A percentile compares a stretch with the other conserved stretches of the same genome.
Evolutionary conservation across 2,888 invertebrate species (phyloP).

Genomic region (Bruchidius siliquastri): DNA sequence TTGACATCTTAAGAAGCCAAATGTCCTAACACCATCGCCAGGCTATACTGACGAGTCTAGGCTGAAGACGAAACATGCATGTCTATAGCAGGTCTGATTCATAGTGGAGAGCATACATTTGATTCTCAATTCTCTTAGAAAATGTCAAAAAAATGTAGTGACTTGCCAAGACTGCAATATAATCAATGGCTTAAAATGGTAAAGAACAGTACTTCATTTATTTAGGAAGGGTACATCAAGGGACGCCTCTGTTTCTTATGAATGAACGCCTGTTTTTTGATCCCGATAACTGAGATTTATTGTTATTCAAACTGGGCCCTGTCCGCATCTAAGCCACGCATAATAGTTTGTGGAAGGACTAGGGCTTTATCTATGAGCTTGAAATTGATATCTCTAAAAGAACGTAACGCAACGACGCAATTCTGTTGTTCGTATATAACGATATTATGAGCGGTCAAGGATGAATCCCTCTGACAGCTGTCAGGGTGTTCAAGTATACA

Average conservation of each 20-base stretch:
- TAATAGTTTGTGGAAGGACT: background rate
- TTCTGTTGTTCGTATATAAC: constrained; percentile 1
- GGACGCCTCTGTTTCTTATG: background rate
- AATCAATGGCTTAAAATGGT: too few species aligned
- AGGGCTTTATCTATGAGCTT: constrained; percentile 3
- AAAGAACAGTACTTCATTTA: too few species aligned
- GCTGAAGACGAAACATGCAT: too few species aligned
- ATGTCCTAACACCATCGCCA: too few species aligned
- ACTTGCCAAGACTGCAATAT: too few species aligned
- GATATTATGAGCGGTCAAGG: constrained; percentile 2
- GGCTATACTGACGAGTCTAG: too few species aligned
- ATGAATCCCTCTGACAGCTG: background rate
- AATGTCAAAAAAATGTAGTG: too few species aligned
- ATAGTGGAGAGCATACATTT: too few species aligned
- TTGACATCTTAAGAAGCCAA: too few species aligned
- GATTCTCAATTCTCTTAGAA: too few species aligned
- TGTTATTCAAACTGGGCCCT: constrained; percentile 27
- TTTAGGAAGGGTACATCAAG: background rate
- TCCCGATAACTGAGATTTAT: constrained; percentile 24
- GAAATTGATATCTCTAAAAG: constrained; percentile 4
- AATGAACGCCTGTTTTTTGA: constrained; percentile 1
- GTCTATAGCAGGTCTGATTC: too few species aligned
- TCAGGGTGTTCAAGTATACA: constrained; percentile 2
- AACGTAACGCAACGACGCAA: background rate
- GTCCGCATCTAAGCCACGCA: constrained; percentile 9